phyloP scores from a whole-genome alignment of 2,888 invertebrate genomes.

The Pogonocherus hispidulus region DNA sequence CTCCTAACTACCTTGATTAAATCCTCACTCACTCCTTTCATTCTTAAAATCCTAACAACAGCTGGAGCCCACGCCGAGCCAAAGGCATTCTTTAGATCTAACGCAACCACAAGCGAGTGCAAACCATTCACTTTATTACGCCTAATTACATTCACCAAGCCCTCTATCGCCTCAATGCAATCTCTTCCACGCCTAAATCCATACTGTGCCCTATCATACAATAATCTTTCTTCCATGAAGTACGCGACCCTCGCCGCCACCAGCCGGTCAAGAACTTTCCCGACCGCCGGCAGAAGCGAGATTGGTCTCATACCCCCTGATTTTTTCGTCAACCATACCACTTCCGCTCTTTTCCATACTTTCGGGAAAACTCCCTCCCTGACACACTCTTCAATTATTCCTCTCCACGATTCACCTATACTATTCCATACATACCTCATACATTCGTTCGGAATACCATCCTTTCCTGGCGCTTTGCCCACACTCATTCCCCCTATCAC shows the following conservation, averaged over 20 bases:
- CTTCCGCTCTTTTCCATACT: slow-evolving; percentile 8
- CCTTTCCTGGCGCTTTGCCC: not conserved
- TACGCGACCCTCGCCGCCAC: not conserved
- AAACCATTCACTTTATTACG: not conserved
- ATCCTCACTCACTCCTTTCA: not conserved
- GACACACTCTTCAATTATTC: not conserved
- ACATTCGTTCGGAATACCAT: not conserved
- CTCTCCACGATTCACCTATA: not conserved
- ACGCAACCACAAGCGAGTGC: not conserved
- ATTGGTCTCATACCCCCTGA: not conserved
- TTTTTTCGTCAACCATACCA: not conserved
- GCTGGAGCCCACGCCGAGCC: slow-evolving; percentile 1
- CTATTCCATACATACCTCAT: not conserved
- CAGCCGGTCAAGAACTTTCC: slow-evolving; percentile 1
- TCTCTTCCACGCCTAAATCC: slow-evolving; percentile 1
- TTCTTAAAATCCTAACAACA: not conserved
- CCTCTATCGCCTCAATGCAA: not conserved
- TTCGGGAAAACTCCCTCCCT: not conserved
- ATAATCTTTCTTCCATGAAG: not conserved
- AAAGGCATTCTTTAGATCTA: slow-evolving; percentile 1
- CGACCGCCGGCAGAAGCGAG: not conserved
- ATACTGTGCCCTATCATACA: not conserved
- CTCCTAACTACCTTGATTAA: not conserved
- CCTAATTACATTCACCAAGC: not conserved
- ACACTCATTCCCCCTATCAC: not conserved